phyloP scores from a whole-genome alignment of 2,888 invertebrate genomes.

The Alviniconcha strummeri region DNA sequence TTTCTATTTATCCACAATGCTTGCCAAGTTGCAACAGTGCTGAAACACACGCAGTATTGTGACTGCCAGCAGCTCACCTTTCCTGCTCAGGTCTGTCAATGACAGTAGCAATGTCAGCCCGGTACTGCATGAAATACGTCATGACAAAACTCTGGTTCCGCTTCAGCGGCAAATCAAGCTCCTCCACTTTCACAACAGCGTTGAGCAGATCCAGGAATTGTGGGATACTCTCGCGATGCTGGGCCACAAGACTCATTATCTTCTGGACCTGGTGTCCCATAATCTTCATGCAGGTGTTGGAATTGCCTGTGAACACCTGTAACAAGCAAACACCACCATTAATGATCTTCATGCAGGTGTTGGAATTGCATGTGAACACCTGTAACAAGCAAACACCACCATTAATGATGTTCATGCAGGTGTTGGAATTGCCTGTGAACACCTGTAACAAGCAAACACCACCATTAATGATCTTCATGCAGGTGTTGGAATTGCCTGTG shows the following conservation, averaged over 20 bases:
- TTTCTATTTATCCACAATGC: no score
- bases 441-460: slow-evolving; percentile 52
- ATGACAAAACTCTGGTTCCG: slow-evolving; percentile 72
- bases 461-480: slow-evolving; percentile 63
- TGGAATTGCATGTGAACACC: slow-evolving; percentile 71
- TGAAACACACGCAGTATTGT: no score
- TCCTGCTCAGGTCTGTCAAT: slow-evolving; percentile 63
- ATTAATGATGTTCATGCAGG: slow-evolving; percentile 67
- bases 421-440: slow-evolving; percentile 69
- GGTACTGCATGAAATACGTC: slow-evolving; percentile 72
- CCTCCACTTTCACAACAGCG: slow-evolving; percentile 71
- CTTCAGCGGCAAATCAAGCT: slow-evolving; percentile 71
- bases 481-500: slow-evolving; percentile 69
- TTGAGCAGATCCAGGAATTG: slow-evolving; percentile 70
- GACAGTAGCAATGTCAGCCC: slow-evolving; percentile 66
- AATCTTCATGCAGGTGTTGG: slow-evolving; percentile 69
- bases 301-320: slow-evolving; percentile 71
- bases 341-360: slow-evolving; percentile 68
- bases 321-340: slow-evolving; percentile 3
- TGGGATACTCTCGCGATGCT: slow-evolving; percentile 62
- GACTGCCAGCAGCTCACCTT: slow-evolving; percentile 47
- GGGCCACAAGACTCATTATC: slow-evolving; percentile 66
- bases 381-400: slow-evolving; percentile 36
- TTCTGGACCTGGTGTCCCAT: slow-evolving; percentile 66
- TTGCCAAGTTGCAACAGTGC: no score